Evolutionary conservation across 2,113 vertebrate genomes (phyloP).

Genomic region (Gobius niger): DNA sequence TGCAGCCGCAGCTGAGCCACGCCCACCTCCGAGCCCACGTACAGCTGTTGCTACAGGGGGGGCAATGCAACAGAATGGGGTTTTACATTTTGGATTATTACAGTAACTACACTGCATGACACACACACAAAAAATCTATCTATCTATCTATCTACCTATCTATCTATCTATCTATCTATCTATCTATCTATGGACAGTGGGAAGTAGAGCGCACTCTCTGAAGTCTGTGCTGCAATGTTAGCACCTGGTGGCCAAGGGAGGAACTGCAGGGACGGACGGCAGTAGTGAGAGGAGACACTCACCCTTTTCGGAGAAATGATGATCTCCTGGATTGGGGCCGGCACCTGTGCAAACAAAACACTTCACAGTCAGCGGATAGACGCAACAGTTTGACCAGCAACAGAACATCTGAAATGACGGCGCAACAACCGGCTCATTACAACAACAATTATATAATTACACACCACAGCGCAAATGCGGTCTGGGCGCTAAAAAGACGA

Average conservation of each 20-base stretch:
- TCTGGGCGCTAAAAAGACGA: too few relatives aligned
- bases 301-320: slow-evolving; percentile 95
- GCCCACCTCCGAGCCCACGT: slow-evolving; percentile 83
- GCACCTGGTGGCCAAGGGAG: slow-evolving; percentile 66
- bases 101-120: too few relatives aligned
- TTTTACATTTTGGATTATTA: too few relatives aligned
- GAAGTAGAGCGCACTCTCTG: not conserved
- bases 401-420: too few relatives aligned
- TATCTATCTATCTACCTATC: too few relatives aligned
- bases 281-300: slow-evolving; percentile 50
- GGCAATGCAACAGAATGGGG: too few relatives aligned
- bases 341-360: slow-evolving; percentile 75
- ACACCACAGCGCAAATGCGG: too few relatives aligned
- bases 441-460: too few relatives aligned
- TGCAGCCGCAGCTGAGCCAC: slow-evolving; percentile 89
- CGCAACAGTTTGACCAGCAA: too few relatives aligned
- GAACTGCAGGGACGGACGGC: slow-evolving; percentile 42
- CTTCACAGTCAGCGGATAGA: not conserved
- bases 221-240: slow-evolving; percentile 41
- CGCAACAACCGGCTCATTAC: too few relatives aligned
- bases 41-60: slow-evolving; percentile 88
- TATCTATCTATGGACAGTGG: not conserved
- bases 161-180: too few relatives aligned
- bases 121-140: too few relatives aligned
- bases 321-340: slow-evolving; percentile 86